A percentile compares a stretch with the other conserved stretches of the same genome.
These are phyloP conservation scores for Drosophila melanosoma DNA, from an alignment of 2,888 invertebrate species.

Conservation along the genomic window DNA sequence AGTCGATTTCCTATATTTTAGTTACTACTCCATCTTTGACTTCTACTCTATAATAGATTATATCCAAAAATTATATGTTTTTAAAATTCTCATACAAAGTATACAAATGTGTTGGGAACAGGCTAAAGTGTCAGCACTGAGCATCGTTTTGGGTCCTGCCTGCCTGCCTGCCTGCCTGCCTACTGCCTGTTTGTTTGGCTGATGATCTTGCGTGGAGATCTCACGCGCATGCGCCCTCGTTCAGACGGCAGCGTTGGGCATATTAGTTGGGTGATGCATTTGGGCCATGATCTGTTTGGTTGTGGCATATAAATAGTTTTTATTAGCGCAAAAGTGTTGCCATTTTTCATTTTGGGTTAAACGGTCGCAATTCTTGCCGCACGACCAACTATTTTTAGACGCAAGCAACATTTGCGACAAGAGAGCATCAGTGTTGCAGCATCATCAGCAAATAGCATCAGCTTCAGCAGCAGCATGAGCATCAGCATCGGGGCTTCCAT, in stretches of 20 bases:
- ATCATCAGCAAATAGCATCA: conserved; percentile 17
- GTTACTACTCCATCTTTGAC: neutral
- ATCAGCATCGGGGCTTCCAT: conserved; percentile 52
- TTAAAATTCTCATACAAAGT: neutral
- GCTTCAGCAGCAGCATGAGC: conserved; percentile 14
- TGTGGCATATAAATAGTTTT: conserved; percentile 71
- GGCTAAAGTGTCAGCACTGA: conserved; percentile 4
- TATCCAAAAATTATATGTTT: neutral
- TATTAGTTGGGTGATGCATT: conserved; percentile 55
- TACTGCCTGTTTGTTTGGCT: conserved; percentile 32
- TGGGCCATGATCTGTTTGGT: conserved; percentile 32
- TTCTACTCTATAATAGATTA: neutral
- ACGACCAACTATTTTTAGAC: conserved; percentile 68
- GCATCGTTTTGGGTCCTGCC: conserved; percentile 33
- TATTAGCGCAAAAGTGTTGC: conserved; percentile 81
- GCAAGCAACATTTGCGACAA: conserved; percentile 43
- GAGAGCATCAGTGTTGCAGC: conserved; percentile 37
- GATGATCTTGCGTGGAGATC: conserved; percentile 79
- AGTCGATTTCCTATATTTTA: neutral
- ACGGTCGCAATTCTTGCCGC: conserved; percentile 27
- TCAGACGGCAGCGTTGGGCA: conserved; percentile 46
- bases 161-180: conserved; percentile 28
- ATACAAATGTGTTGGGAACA: neutral
- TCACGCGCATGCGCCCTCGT: conserved; percentile 81
- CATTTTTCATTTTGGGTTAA: conserved; percentile 72